phyloP scores from a whole-genome alignment of 2,113 vertebrate species.

The Chaetops frenatus region DNA sequence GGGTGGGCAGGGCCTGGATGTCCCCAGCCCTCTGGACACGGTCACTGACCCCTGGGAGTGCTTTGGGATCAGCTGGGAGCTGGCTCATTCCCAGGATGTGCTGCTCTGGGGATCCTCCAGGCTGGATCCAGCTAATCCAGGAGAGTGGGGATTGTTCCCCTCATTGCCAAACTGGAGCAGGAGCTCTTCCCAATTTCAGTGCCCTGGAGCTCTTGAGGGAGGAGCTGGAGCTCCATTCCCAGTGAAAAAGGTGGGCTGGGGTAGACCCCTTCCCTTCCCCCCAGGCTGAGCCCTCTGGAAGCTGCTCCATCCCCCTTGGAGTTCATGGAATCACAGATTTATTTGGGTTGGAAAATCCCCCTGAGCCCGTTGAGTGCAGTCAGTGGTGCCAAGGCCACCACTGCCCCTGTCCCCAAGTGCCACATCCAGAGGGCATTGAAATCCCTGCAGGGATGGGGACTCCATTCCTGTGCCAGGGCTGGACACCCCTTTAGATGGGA shows the following conservation, averaged over 20 bases:
- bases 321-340: not conserved
- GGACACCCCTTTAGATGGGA: not conserved
- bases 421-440: not conserved
- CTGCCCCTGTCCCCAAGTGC: not conserved
- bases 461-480: not conserved
- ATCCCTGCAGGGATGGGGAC: not conserved
- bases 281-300: not conserved
- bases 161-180: fast-evolving
- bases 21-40: fast-evolving
- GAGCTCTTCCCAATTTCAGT: not conserved
- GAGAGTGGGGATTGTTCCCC: not conserved
- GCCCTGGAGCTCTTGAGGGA: not conserved
- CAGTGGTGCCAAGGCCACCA: not conserved
- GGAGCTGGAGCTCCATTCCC: not conserved
- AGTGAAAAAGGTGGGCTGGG: not conserved
- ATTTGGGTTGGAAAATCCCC: not conserved
- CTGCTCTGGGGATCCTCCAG: not conserved
- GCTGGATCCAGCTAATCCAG: not conserved
- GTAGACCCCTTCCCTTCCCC: too few species aligned
- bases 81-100: not conserved
- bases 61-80: not conserved
- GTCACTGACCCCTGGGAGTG: fast-evolving
- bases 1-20: not conserved
- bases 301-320: not conserved
- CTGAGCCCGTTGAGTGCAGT: fast-evolving